These are phyloP conservation scores for Centrocercus urophasianus DNA, from an alignment of 2,113 vertebrate genomes.

Conservation along the genomic window DNA sequence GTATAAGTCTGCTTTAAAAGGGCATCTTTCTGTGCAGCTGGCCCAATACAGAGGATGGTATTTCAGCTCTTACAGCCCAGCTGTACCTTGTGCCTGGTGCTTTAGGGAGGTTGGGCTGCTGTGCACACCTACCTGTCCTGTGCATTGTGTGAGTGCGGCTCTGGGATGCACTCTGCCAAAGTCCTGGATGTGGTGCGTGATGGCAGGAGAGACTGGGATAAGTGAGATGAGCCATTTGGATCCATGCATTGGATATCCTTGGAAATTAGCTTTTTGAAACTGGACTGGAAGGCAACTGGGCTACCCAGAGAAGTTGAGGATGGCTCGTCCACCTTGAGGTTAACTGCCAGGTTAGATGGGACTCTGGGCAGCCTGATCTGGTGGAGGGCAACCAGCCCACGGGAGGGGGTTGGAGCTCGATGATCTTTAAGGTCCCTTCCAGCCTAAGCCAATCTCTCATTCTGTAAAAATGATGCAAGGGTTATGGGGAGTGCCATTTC, in stretches of 20 bases:
- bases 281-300: background rate
- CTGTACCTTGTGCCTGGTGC: background rate
- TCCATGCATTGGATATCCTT: background rate
- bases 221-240: background rate
- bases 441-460: no score
- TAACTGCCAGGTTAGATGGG: no score
- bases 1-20: background rate
- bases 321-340: no score
- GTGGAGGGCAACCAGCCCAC: no score
- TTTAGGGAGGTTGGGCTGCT: background rate
- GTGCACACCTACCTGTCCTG: background rate
- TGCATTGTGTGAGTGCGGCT: background rate
- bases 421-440: no score
- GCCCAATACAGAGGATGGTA: background rate
- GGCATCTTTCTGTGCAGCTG: background rate
- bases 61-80: background rate
- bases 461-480: background rate
- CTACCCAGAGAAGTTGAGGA: no score
- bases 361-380: no score
- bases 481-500: background rate
- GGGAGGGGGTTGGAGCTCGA: no score
- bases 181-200: background rate
- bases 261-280: background rate
- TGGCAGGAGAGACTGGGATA: background rate
- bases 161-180: background rate